Evolutionary conservation across 2,113 vertebrate species (phyloP).

Genomic region (Pterocles orientalis): DNA sequence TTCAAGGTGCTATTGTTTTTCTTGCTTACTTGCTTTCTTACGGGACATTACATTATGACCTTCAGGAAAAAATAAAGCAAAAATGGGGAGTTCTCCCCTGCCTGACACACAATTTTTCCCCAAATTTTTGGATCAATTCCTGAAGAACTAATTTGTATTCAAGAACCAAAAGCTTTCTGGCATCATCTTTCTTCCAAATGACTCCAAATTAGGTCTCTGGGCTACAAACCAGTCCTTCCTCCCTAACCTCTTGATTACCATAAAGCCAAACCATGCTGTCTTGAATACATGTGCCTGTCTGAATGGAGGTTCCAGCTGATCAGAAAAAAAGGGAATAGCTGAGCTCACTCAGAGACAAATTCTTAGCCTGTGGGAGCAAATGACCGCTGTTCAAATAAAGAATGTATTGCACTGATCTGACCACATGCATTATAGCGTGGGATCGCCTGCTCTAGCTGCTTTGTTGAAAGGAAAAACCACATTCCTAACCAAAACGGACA

Average conservation of each 20-base stretch:
- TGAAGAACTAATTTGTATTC: slow-evolving; percentile 27
- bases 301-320: slow-evolving; percentile 23
- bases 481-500: background rate
- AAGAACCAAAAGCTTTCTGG: slow-evolving; percentile 27
- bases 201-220: slow-evolving; percentile 47
- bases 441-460: background rate
- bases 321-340: slow-evolving; percentile 1
- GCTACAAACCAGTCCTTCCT: slow-evolving; percentile 23
- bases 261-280: slow-evolving; percentile 10
- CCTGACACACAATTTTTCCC: background rate
- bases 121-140: background rate
- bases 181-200: background rate
- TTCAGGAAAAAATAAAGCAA: background rate
- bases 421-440: rapidly evolving
- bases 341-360: background rate
- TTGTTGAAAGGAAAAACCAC: background rate
- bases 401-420: background rate
- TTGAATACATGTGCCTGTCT: background rate
- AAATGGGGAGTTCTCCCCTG: background rate
- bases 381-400: background rate
- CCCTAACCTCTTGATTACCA: background rate
- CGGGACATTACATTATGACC: background rate
- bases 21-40: background rate
- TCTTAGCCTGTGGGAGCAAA: background rate
- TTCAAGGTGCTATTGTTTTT: background rate